These are phyloP conservation scores for Galago senegalensis DNA, from an alignment of 2,797 vertebrate genomes.

Conservation along the genomic window DNA sequence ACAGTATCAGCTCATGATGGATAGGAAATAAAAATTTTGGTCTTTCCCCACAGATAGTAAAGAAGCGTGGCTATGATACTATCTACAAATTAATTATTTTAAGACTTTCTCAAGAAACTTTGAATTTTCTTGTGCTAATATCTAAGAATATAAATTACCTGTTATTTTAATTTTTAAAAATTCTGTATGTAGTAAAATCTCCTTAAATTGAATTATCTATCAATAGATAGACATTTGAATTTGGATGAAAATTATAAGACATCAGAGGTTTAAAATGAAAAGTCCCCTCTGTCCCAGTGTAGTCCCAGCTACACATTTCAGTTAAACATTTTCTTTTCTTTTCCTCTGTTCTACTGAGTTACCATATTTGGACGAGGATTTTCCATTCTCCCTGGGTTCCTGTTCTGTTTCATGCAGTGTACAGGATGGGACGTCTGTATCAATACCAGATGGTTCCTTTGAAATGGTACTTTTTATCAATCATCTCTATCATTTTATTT, in stretches of 20 bases:
- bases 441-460: neutral
- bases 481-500: slow-evolving; percentile 53
- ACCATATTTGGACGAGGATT: neutral
- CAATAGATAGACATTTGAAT: neutral
- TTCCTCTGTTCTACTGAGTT: neutral
- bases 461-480: neutral
- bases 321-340: neutral
- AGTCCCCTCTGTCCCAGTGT: neutral
- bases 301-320: neutral
- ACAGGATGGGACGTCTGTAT: neutral
- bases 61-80: neutral
- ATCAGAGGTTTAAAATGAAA: neutral
- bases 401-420: neutral
- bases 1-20: neutral
- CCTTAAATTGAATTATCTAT: neutral
- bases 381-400: neutral
- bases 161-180: neutral
- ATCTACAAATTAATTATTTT: neutral
- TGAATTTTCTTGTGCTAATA: neutral
- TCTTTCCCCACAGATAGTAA: neutral
- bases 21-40: neutral
- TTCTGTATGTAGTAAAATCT: neutral
- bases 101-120: neutral
- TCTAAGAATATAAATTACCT: neutral
- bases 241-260: neutral